Evolutionary conservation across 2,888 invertebrate genomes (phyloP), one percentile per base, ranked within the genome.

Genomic region (Esperia sulphurella): DNA sequence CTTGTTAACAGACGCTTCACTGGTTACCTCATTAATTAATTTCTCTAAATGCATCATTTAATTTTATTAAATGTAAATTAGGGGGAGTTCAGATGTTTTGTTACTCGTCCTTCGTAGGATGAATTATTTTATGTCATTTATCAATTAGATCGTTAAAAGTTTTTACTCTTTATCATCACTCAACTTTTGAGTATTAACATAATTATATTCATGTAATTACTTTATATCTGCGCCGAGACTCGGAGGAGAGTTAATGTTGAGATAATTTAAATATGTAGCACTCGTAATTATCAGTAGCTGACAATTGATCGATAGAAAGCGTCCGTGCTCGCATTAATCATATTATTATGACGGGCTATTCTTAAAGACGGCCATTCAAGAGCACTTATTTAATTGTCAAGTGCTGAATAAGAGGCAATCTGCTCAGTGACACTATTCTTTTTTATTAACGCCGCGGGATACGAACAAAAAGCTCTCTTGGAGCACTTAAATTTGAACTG

Each of bases 21-120:
- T 84, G 89, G 75, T 65, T 80, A 78, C 75, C 78, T 84, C 79
- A 73, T 88, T 89, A 89, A 88, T 89, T 89, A 89, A 85, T 88
- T 84, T 87, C 79, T 81, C 65, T 84, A 86, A 88, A 88, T 86
- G 89, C 77, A 86, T 89, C 88, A 89, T 89, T 88, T 88, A 89
- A 88, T 89, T 88, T 88, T 74, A 89, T 87, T 84, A 84, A 87
- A 87, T 89, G 81, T 81, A 88, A 89, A 88, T 87, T 75, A 83
- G 80, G 81, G 84, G 86, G 80, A 79, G 79, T 76, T 68, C 59
- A 59, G 71, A 68, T 71, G 72, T 63, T 70, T 68, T 68, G 64
- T 74, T 44, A 38, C 61, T 63, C 63, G 61, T 70, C 67, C 69
- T 65, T 66, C 59, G 46, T 61, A 57, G 58, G 53, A 73, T 76